Percentiles rank a stretch among this genome's conserved stretches.
phyloP scores from a whole-genome alignment of 2,797 vertebrate species.

The Peromyscus nudipes region DNA sequence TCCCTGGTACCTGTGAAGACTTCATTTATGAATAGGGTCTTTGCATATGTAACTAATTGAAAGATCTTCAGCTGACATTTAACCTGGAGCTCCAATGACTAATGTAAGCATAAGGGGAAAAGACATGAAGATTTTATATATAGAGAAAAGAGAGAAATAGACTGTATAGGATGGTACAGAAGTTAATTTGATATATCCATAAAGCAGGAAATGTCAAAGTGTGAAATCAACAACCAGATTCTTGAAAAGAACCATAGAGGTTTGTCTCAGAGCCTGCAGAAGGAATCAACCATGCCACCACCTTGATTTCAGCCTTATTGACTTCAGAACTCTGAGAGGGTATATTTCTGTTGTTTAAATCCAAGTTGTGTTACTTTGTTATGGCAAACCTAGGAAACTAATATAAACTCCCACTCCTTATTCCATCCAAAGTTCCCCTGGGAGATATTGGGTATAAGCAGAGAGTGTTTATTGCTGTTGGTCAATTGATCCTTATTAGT shows the following conservation, averaged over 20 bases:
- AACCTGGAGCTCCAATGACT: neutral
- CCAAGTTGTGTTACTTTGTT: constrained; percentile 33
- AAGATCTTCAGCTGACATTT: constrained; percentile 6
- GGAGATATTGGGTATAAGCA: constrained; percentile 32
- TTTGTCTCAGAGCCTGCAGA: neutral
- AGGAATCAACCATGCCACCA: neutral
- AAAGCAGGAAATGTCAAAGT: neutral
- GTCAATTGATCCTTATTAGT: constrained; percentile 53
- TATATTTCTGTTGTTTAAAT: constrained; percentile 58
- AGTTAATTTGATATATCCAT: neutral
- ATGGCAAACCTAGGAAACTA: neutral
- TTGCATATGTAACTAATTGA: neutral
- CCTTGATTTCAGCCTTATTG: constrained; percentile 15
- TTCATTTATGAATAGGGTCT: constrained; percentile 33
- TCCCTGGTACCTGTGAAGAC: neutral
- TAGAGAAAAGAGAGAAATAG: neutral
- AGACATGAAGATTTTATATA: neutral
- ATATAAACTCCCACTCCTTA: constrained; percentile 31
- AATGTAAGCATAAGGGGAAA: neutral
- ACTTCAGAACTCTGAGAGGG: neutral
- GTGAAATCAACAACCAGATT: neutral
- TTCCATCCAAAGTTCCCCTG: constrained; percentile 18
- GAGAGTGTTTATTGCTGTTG: neutral
- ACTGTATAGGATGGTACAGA: neutral
- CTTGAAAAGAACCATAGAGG: neutral